Evolutionary conservation across 2,888 invertebrate genomes (phyloP), one percentile per base, ranked within the genome.

Genomic region (Sarcophaga subvicina): DNA sequence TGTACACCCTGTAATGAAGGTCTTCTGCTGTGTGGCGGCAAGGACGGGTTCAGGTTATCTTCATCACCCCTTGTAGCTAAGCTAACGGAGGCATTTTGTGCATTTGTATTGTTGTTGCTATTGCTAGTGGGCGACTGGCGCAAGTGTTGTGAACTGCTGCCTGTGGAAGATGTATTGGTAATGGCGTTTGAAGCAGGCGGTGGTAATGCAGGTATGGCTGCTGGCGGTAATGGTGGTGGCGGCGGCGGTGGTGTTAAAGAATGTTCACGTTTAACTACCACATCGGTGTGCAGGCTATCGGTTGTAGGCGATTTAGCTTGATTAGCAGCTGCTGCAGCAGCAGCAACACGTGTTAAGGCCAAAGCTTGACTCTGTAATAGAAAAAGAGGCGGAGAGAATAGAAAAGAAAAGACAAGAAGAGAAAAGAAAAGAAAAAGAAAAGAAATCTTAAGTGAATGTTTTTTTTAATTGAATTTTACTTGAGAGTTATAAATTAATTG

Each of bases 341-440:
- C 91, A 63, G 91, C 91, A 54, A 91, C 92, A 73, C 95, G 94
- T 88, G 96, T 96, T 92, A 96, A 93, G 84, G 96, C 95, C 92
- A 96, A 92, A 76, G 96, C 96, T 92, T 96, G 96, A 91, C 95
- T 95, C 96, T 96, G 94, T 78, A 94, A 94, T 83, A 80, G 88
- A 86, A 91, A 64, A 89, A 78, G 8, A 37, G 0, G 10, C 6
- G 37, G 8, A 73, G 76, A 81, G 86, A 59, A 82, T 12, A 63
- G 54, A 71, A 69, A 63, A 3, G 49, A 70, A 47, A 54, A 62
- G 20, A 63, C 63, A 66, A 54, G 3, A 63, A 47, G 54, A 76
- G 37, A 63, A 47, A 64, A 76, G 37, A 45, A n/a, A 37, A n/a
- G 20, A 20, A 1, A 69, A 17, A 20, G 49, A 72, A 66, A 47